phyloP scores from a whole-genome alignment of 23 tunicate genomes.

The Oikopleura dioica region DNA sequence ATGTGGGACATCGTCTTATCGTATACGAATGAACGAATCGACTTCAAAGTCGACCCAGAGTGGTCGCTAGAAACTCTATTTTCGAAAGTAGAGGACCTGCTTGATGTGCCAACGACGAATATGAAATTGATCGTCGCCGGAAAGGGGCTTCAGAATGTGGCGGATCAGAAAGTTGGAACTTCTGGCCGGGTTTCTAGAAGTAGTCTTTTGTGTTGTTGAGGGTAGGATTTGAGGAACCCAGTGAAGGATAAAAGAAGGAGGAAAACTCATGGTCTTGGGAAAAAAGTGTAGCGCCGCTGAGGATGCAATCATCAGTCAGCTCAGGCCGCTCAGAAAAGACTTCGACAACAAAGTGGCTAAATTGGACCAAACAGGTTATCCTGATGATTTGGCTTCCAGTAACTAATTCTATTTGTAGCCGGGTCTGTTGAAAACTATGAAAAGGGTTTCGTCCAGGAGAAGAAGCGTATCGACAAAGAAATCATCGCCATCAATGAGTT shows the following conservation, averaged over 20 bases:
- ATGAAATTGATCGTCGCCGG: no score
- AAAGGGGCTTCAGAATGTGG: no score
- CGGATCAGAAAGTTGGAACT: not conserved
- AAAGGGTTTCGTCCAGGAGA: conserved; percentile 8
- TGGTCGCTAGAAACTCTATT: not conserved
- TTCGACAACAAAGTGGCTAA: not conserved
- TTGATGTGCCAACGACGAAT: not conserved
- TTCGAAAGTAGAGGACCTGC: not conserved
- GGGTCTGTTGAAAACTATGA: not conserved
- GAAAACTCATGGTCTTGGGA: not conserved
- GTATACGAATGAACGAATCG: no score
- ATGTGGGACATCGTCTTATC: no score
- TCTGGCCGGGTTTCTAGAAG: no score
- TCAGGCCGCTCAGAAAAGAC: not conserved
- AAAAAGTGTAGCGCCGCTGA: not conserved
- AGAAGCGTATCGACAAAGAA: not conserved
- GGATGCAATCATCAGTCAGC: not conserved
- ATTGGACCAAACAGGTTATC: no score
- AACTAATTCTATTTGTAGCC: no score
- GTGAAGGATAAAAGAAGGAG: conserved; percentile 2
- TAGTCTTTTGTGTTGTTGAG: no score
- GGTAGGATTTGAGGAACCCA: no score
- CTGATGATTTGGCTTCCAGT: no score
- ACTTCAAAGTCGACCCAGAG: not conserved
- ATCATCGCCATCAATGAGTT: not conserved